These are phyloP conservation scores for Cylas formicarius DNA, from an alignment of 1,140 invertebrate genomes.

Conservation along the genomic window DNA sequence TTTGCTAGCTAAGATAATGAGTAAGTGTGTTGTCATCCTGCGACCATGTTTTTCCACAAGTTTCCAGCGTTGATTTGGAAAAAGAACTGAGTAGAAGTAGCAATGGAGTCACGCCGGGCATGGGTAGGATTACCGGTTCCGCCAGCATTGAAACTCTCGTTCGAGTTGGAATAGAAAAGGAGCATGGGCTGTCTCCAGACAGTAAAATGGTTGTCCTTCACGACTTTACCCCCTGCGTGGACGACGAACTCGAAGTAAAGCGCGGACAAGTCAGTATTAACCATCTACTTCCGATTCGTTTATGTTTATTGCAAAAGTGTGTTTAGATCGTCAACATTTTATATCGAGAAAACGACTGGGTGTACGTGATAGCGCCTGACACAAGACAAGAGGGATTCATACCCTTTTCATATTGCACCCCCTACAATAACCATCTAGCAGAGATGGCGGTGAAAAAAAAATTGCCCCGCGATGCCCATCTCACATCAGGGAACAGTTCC, in stretches of 20 bases:
- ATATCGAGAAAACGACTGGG: slow-evolving; percentile 94
- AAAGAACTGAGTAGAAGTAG: slow-evolving; percentile 60
- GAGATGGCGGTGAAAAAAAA: slow-evolving; percentile 79
- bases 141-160: slow-evolving; percentile 92
- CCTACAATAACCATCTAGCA: slow-evolving; percentile 70
- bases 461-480: slow-evolving; percentile 55
- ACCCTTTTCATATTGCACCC: slow-evolving; percentile 86
- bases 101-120: slow-evolving; percentile 54
- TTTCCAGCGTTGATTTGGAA: slow-evolving; percentile 60
- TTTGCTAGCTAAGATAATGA: slow-evolving; percentile 7
- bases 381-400: slow-evolving; percentile 88
- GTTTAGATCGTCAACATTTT: slow-evolving; percentile 81
- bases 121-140: slow-evolving; percentile 88
- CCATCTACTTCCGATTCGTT: not conserved
- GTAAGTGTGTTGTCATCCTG: slow-evolving; percentile 20
- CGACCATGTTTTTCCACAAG: too few relatives aligned
- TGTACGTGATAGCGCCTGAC: slow-evolving; percentile 86
- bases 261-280: slow-evolving; percentile 45
- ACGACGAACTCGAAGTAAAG: slow-evolving; percentile 82
- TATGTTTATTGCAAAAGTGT: slow-evolving; percentile 30
- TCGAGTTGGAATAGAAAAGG: slow-evolving; percentile 88
- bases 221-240: slow-evolving; percentile 90
- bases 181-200: slow-evolving; percentile 83
- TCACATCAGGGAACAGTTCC: slow-evolving; percentile 31
- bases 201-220: slow-evolving; percentile 93